Base-by-base conservation (phyloP, 1,140 invertebrate genomes). In the Drosophila tropicalis region DNA sequence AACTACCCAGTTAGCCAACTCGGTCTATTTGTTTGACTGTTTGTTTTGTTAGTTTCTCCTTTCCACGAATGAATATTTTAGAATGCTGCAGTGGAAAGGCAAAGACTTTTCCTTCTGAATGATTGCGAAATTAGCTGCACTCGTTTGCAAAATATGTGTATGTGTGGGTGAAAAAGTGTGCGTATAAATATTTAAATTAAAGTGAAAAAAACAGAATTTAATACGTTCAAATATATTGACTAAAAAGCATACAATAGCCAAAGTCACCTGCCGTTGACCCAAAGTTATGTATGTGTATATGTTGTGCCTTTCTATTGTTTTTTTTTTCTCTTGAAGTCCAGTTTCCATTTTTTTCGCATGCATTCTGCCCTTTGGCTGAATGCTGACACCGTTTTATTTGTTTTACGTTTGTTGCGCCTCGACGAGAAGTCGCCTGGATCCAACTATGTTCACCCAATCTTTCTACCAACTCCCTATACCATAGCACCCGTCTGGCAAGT, bases 371-470 rank as follows among this genome's bases (percentile, higher is more conserved):
- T 15, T 22, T 15, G 73, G 81, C 57, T 29, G 61, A 85, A 61
- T 62, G 40, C 82, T 86, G 78, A 86, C 81, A 84, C 81, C 82
- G 68, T 84, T 81, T 67, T 85, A 81, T 85, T 84, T 78, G 73
- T 85, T 81, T 81, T 55, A 73, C 70, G 57, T 77, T 84, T 76
- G 70, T 65, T 72, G 56, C 34, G 36, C 64, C 61, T 39, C 47
- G 13, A 13, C 39, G 6, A 10, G n/a, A n/a, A 6, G 17, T 10
- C 15, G 5, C 22, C 22, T 25, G 22, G 22, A 25, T 25, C 22
- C 22, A 25, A 25, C 22, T 25, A 25, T 25, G 22, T 4, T 25
- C 3, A 25, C n/a, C n/a, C n/a, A n/a, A n/a, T n/a, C n/a, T n/a
- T n/a, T n/a, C n/a, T n/a, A n/a, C n/a, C n/a, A n/a, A n/a, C 22